phyloP scores from a whole-genome alignment of 1,140 invertebrate genomes.

The Brachionus koreanus region DNA sequence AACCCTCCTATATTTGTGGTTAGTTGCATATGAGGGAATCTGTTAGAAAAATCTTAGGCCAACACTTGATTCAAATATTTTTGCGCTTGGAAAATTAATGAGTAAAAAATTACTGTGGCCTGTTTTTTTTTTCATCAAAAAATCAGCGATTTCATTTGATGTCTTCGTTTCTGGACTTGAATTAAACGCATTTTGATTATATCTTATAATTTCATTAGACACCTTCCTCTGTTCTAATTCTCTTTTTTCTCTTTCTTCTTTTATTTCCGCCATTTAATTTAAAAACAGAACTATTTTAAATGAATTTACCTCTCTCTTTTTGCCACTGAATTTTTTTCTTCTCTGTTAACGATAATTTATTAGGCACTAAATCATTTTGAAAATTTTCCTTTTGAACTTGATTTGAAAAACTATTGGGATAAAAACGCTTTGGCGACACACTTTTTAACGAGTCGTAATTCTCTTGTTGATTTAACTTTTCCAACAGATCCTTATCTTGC shows the following conservation, averaged over 20 bases:
- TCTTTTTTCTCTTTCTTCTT: not conserved
- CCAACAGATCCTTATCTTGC: constrained; percentile 14
- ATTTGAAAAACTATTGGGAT: not conserved
- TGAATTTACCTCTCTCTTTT: constrained; percentile 51
- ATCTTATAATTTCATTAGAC: not conserved
- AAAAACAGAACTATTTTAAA: not conserved
- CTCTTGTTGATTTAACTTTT: constrained; percentile 9
- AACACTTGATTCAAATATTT: not conserved
- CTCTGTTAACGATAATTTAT: constrained; percentile 49
- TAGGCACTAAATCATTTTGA: not conserved
- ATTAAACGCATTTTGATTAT: not conserved
- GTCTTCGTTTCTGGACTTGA: not conserved
- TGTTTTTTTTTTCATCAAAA: not conserved
- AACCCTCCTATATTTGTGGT: no score
- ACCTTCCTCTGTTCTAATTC: not conserved
- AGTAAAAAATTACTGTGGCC: not conserved
- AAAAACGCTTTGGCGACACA: not conserved
- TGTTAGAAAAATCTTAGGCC: no score
- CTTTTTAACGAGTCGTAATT: not conserved
- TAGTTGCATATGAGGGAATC: no score
- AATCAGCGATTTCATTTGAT: not conserved
- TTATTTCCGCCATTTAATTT: not conserved
- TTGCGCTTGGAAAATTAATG: not conserved
- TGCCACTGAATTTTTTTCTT: constrained; percentile 55
- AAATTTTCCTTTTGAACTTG: not conserved